Conservation (phyloP, 2,113 vertebrate genomes). For the Prietella phreatophila region DNA sequence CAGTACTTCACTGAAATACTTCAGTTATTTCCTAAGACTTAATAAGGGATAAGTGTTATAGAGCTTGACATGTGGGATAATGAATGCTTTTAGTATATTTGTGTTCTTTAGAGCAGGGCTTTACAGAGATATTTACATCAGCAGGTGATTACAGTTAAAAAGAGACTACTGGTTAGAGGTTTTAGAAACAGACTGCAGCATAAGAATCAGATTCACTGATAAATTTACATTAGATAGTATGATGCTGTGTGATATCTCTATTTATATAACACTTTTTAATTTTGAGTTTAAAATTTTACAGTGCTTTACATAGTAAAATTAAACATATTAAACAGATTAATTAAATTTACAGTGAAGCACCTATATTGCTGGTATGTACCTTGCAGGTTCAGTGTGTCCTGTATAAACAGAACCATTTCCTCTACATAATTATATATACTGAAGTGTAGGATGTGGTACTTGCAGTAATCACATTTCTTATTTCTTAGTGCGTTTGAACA, state of each 20-base stretch:
- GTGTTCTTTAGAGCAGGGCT: not conserved
- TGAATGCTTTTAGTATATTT: not conserved
- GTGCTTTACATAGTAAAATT: too few species aligned
- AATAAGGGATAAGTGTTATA: not conserved
- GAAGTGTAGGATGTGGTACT: too few species aligned
- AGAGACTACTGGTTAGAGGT: not conserved
- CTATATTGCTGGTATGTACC: too few species aligned
- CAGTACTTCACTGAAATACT: not conserved
- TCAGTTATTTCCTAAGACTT: not conserved
- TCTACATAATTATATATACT: too few species aligned
- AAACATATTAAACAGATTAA: too few species aligned
- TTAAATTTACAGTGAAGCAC: too few species aligned
- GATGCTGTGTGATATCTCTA: too few species aligned
- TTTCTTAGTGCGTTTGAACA: not conserved
- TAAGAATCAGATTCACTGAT: not conserved
- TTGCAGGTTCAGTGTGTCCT: too few species aligned
- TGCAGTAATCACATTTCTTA: not conserved
- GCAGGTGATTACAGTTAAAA: not conserved
- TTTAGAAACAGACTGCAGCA: not conserved
- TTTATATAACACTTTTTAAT: too few species aligned
- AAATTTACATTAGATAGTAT: not conserved
- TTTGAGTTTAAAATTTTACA: too few species aligned
- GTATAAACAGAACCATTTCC: too few species aligned
- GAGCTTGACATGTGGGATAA: not conserved
- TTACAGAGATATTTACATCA: not conserved